Evolutionary conservation across 2,797 vertebrate species (phyloP).

Genomic region (Euthynnus affinis): DNA sequence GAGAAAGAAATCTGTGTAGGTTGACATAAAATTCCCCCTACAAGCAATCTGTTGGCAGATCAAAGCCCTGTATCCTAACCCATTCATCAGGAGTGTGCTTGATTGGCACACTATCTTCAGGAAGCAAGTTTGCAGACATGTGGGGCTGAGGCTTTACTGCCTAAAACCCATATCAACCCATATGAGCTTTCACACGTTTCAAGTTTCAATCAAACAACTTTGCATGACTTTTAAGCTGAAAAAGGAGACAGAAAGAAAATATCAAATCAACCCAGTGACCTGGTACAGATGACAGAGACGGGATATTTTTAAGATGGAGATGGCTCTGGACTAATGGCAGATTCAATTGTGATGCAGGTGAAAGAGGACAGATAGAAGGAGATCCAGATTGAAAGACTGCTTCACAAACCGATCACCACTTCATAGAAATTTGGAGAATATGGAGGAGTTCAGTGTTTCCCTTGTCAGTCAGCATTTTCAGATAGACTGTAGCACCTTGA

Average conservation of each 20-base stretch:
- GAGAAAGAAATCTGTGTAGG: background rate
- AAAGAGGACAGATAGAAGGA: background rate
- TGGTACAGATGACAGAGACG: background rate
- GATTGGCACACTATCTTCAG: conserved; percentile 28
- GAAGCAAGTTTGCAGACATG: background rate
- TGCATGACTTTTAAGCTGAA: background rate
- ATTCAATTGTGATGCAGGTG: background rate
- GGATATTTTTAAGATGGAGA: background rate
- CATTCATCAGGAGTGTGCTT: background rate
- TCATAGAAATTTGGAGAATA: background rate
- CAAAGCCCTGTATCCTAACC: conserved; percentile 18
- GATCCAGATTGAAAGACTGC: background rate
- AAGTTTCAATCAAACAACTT: background rate
- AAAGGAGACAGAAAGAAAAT: conserved; percentile 10
- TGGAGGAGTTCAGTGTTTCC: background rate
- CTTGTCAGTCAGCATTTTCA: background rate
- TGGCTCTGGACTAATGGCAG: too few relatives aligned
- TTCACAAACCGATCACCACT: background rate
- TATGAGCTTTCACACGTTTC: background rate
- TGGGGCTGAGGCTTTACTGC: conserved; percentile 24
- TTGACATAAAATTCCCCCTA: conserved; percentile 1
- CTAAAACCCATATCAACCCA: conserved; percentile 5
- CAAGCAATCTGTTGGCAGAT: conserved; percentile 21
- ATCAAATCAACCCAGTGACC: conserved; percentile 33
- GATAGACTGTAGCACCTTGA: background rate